These are phyloP conservation scores for Archocentrus centrarchus DNA, from an alignment of 2,113 vertebrate species.

Conservation along the genomic window DNA sequence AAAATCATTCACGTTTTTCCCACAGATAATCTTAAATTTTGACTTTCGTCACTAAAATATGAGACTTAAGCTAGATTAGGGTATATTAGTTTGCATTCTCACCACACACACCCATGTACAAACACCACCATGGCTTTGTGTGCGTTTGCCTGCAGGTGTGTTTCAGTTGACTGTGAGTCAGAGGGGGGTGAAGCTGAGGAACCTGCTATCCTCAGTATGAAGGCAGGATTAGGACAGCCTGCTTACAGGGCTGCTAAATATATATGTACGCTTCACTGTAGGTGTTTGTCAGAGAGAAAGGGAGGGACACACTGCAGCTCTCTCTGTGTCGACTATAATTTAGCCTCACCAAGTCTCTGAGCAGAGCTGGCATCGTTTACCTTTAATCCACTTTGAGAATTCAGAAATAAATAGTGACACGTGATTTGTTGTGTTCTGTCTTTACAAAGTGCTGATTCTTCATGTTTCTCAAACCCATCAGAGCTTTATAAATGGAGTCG, in stretches of 20 bases:
- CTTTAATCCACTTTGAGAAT: background rate
- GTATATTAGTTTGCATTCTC: background rate
- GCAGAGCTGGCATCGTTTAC: background rate
- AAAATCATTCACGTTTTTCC: too few species aligned
- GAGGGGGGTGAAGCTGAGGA: conserved; percentile 20
- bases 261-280: background rate
- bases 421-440: background rate
- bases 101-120: background rate
- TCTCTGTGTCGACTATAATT: background rate
- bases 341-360: background rate
- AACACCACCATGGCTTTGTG: background rate
- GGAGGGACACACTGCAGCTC: background rate
- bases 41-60: background rate
- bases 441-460: background rate
- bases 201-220: conserved; percentile 13
- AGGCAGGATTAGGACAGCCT: conserved; percentile 35
- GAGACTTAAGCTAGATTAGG: background rate
- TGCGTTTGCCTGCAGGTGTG: conserved; percentile 32
- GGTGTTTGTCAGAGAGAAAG: conserved; percentile 12
- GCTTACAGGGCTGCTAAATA: conserved; percentile 23
- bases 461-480: background rate
- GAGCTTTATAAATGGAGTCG: background rate
- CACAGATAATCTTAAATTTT: background rate
- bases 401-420: background rate
- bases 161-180: conserved; percentile 41